Evolutionary conservation across 92 coral and sea anemone genomes (phyloP), one percentile per base, ranked within the genome.

Genomic region (Ricordea florida): DNA sequence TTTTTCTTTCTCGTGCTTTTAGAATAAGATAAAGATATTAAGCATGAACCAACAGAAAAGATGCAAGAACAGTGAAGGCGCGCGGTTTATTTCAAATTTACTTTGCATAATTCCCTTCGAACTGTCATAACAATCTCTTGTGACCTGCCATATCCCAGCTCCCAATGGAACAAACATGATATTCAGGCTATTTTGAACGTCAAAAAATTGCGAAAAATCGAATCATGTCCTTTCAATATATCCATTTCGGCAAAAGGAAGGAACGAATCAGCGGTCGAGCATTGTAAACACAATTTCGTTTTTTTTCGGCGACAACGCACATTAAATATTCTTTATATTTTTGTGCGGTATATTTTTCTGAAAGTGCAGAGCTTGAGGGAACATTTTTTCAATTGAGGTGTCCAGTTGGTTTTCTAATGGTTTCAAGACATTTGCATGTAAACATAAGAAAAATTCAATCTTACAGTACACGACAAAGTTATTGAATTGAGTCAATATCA

Each of bases 51-150:
- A 23, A 10, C 17, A 11, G 27, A 10, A 15, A 22, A 26, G n/a
- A 14, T 40, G 4, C 16, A 40, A 53, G 40, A 7, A 5, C 30
- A 14, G 7, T 60, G 31, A 21, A 11, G 27, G 13, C 14, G 41
- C 65, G 65, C 23, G 53, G 76, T 53, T 38, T 68, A 49, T 33
- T 52, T 52, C 26, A 41, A 69, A 41, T 15, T 26, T 55, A 36
- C 49, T 35, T 53, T 36, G 50, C 64, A 51, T 27, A 35, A 16
- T n/a, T 23, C 40, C 6, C 29, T 40, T 27, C n/a, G 33, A 16
- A n/a, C n/a, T n/a, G n/a, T n/a, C n/a, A n/a, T n/a, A n/a, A n/a
- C n/a, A n/a, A n/a, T n/a, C n/a, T n/a, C n/a, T n/a, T n/a, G n/a
- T n/a, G n/a, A n/a, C n/a, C 10, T n/a, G 51, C 38, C 24, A 69